Base-by-base conservation (phyloP, 2,888 invertebrate genomes). In the Polia nebulosa region DNA sequence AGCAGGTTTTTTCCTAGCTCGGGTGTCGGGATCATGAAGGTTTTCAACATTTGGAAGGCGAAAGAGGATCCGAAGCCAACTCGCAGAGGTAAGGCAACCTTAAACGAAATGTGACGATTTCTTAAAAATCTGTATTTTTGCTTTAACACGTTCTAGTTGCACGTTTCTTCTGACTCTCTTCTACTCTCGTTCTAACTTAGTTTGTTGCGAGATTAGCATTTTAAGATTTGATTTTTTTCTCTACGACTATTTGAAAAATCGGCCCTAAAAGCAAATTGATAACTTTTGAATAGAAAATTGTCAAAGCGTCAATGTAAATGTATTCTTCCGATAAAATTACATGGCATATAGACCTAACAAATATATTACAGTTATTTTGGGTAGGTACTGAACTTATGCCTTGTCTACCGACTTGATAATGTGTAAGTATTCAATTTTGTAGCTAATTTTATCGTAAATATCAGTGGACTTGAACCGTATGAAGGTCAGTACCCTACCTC, bases 351-450 rank as follows among this genome's bases (percentile, higher is more conserved):
- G n/a, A 41, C 39, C 3, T 7, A n/a, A 41, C 8, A 41, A n/a
- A 41, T 17, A 41, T 41, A 41, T 17, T 41, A n/a, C 39, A 41
- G 17, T 2, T 7, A 2, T 17, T 41, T 5, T 3, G 29, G 3
- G 2, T 6, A 25, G 27, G 27, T 27, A 27, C 3, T n/a, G n/a
- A n/a, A n/a, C 27, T 8, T 17, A 27, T 27, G n/a, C 3, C 17
- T 27, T n/a, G 49, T 49, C 25, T 15, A n/a, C 3, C n/a, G 22
- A 25, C 5, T 34, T 20, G 15, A 27, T n/a, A 25, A 29, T 17
- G 9, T 56, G n/a, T 59, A 41, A 34, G 9, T 60, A 61, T 27
- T 34, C 7, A 13, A 45, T 45, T 27, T 20, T 61, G 34, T 73
- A 13, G 17, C 25, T 4, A 27, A 41, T 27, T 34, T 13, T 53